A percentile compares a stretch with the other conserved stretches of the same genome.
Evolutionary conservation across 2,113 vertebrate species (phyloP).

Genomic region (Pterocles burchelli): DNA sequence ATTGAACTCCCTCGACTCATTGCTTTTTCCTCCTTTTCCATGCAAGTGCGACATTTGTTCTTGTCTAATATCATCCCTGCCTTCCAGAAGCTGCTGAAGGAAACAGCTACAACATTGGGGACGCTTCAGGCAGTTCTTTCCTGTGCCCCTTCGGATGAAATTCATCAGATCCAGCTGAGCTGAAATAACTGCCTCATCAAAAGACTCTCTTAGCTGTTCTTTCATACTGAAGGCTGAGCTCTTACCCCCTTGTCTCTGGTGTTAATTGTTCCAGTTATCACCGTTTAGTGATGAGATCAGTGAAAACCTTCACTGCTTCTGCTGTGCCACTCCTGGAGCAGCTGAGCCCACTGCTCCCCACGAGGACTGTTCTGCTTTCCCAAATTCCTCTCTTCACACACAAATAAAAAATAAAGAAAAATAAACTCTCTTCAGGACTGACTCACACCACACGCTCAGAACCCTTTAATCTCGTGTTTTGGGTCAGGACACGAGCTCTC

Average conservation of each 20-base stretch:
- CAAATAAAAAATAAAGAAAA: too few relatives aligned
- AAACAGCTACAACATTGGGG: background rate
- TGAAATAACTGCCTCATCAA: background rate
- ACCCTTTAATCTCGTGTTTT: background rate
- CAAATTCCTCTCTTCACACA: background rate
- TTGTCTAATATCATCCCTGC: background rate
- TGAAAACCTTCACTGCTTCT: background rate
- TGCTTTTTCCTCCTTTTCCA: background rate
- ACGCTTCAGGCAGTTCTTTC: background rate
- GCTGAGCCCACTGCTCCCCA: background rate
- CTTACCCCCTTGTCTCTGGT: background rate
- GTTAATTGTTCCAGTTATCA: background rate
- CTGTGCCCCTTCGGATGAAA: background rate
- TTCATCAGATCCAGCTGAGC: background rate
- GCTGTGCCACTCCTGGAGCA: background rate
- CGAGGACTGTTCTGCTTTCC: background rate
- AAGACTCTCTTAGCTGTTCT: background rate
- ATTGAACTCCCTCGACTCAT: background rate
- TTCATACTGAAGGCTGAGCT: background rate
- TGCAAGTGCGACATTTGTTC: background rate
- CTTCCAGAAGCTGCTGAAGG: background rate
- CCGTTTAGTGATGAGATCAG: background rate
- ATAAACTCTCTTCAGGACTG: background rate
- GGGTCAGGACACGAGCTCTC: background rate
- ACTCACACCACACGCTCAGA: rapidly evolving